phyloP scores from a whole-genome alignment of 2,113 vertebrate genomes.

The Argyrosomus japonicus region DNA sequence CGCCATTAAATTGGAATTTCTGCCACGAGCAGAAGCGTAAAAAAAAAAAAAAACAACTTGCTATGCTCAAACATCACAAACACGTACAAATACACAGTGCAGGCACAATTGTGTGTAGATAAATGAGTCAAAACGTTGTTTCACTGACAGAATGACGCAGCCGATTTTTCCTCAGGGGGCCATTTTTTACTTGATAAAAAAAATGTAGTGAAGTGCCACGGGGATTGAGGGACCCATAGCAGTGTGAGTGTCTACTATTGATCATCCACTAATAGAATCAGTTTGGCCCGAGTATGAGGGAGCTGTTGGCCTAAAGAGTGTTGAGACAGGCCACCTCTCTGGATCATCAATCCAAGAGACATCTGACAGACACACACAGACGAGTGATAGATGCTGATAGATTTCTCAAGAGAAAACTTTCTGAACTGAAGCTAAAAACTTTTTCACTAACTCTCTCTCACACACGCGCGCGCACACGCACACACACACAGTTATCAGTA shows the following conservation, averaged over 20 bases:
- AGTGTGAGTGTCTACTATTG: constrained; percentile 22
- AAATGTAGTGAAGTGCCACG: neutral
- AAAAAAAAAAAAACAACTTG: neutral
- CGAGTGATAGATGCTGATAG: neutral
- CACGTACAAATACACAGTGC: neutral
- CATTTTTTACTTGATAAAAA: constrained; percentile 13
- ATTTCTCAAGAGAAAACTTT: neutral
- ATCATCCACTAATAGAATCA: constrained; percentile 43
- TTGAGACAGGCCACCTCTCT: neutral
- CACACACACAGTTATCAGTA: neutral
- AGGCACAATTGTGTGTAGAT: neutral
- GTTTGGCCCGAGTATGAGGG: neutral
- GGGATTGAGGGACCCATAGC: constrained; percentile 1
- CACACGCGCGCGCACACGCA: neutral
- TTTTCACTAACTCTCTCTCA: neutral
- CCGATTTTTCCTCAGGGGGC: neutral
- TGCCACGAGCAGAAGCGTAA: constrained; percentile 16
- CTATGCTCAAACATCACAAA: constrained; percentile 8
- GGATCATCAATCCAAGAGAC: constrained; percentile 18
- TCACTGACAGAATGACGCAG: constrained; percentile 10
- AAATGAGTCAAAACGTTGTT: constrained; percentile 14
- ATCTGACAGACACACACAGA: neutral
- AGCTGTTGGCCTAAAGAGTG: neutral
- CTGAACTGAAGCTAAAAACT: neutral
- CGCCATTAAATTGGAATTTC: neutral